A percentile compares a stretch with the other conserved stretches of the same genome.
Conservation (phyloP, 2,797 vertebrate species). For the Brachyrhaphis roseni region DNA sequence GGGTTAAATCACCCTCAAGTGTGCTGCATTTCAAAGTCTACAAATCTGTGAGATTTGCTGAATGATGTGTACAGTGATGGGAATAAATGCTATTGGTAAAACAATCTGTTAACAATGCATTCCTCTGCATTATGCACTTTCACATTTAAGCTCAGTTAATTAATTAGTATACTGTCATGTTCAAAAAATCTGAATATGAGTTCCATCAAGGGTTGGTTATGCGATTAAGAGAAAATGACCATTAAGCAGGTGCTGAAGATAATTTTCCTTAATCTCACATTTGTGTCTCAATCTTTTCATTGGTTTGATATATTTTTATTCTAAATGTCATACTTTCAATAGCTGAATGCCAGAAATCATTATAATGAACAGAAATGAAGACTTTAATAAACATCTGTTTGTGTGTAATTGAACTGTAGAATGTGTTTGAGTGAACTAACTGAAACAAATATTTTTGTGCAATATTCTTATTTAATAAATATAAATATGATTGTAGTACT, state of each 20-base stretch:
- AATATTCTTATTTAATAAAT: no score
- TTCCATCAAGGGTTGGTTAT: neutral
- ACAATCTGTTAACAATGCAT: neutral
- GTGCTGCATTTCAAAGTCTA: neutral
- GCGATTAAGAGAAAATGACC: neutral
- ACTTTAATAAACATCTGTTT: neutral
- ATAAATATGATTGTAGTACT: no score
- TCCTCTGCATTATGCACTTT: neutral
- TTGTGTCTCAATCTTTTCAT: neutral
- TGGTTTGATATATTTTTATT: neutral
- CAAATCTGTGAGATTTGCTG: neutral
- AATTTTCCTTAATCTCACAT: neutral
- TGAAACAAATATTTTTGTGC: no score
- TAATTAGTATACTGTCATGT: neutral
- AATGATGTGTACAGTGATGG: neutral
- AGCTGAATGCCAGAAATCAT: neutral
- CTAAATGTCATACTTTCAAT: neutral
- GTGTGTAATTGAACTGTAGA: neutral
- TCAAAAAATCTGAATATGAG: neutral
- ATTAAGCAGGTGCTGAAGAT: neutral
- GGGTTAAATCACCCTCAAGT: neutral
- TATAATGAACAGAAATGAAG: neutral
- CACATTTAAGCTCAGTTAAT: neutral
- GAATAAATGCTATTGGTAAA: neutral
- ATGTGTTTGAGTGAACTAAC: neutral